Percentiles rank a stretch among this genome's conserved stretches.
These are phyloP conservation scores for Trichonephila clavipes DNA, from an alignment of 1,140 invertebrate genomes.

Conservation along the genomic window DNA sequence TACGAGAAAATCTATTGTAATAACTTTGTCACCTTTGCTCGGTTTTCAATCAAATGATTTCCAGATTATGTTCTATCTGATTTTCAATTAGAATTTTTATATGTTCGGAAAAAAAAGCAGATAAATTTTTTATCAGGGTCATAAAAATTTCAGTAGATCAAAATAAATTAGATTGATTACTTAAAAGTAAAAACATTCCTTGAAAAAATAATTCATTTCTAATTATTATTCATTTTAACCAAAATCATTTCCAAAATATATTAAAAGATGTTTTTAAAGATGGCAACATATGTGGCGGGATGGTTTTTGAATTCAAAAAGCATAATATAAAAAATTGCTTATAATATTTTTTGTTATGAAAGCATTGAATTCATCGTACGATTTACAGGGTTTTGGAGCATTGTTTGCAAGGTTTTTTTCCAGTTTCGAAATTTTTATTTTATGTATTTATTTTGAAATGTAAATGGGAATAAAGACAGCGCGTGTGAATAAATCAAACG, in stretches of 20 bases:
- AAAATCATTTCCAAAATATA: too few species aligned
- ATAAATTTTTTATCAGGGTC: not conserved
- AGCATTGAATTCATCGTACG: not conserved
- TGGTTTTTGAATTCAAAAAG: slow-evolving; percentile 32
- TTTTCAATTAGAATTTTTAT: not conserved
- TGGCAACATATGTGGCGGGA: not conserved
- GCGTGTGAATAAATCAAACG: too few species aligned
- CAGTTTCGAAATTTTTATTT: not conserved
- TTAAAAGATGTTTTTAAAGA: too few species aligned
- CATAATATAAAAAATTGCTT: not conserved
- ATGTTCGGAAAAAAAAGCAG: not conserved
- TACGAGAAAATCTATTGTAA: not conserved
- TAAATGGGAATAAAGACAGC: too few species aligned
- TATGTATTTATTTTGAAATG: not conserved
- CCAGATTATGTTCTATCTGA: too few species aligned
- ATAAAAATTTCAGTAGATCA: not conserved
- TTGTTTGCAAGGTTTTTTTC: not conserved
- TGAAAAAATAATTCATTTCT: not conserved
- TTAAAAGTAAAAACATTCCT: not conserved
- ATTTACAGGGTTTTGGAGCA: not conserved
- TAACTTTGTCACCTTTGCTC: not conserved
- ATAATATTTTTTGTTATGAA: too few species aligned
- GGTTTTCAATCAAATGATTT: too few species aligned
- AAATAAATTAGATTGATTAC: not conserved
- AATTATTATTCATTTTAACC: too few species aligned